Conservation (phyloP, 2,888 invertebrate genomes). For the Aquatica leii region DNA sequence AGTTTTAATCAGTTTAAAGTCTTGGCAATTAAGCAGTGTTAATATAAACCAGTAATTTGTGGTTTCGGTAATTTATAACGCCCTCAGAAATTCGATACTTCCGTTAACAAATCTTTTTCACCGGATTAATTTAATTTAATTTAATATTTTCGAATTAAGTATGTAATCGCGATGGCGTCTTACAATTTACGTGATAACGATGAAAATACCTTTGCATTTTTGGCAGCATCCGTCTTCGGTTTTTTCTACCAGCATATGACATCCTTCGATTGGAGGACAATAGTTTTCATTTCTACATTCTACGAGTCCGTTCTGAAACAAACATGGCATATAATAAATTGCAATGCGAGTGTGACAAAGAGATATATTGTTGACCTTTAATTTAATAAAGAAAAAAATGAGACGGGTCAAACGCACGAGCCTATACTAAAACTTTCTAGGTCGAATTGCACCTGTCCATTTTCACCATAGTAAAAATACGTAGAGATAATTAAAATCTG, state of each 20-base stretch:
- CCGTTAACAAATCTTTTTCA: background rate
- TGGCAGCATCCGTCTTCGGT: constrained; percentile 81
- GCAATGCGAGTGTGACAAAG: background rate
- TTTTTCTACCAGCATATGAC: constrained; percentile 77
- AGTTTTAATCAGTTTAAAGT: constrained; percentile 8
- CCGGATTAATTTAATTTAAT: too few species aligned
- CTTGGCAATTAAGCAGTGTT: background rate
- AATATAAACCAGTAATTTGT: constrained; percentile 2
- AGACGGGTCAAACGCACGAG: background rate
- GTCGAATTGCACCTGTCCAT: background rate
- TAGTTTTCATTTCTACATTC: constrained; percentile 77
- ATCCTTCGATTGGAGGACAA: constrained; percentile 87
- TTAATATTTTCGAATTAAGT: too few species aligned
- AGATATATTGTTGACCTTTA: too few species aligned
- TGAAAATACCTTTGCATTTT: constrained; percentile 79
- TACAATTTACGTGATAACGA: too few species aligned
- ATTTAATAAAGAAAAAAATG: background rate
- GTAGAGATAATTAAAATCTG: too few species aligned
- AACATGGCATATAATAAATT: too few species aligned
- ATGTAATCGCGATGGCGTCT: too few species aligned
- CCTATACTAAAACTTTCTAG: background rate
- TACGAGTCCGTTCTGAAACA: constrained; percentile 84
- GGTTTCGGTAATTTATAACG: background rate
- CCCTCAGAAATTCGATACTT: background rate
- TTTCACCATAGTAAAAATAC: too few species aligned